Evolutionary conservation across 2,113 vertebrate genomes (phyloP).

Genomic region (Charina bottae): DNA sequence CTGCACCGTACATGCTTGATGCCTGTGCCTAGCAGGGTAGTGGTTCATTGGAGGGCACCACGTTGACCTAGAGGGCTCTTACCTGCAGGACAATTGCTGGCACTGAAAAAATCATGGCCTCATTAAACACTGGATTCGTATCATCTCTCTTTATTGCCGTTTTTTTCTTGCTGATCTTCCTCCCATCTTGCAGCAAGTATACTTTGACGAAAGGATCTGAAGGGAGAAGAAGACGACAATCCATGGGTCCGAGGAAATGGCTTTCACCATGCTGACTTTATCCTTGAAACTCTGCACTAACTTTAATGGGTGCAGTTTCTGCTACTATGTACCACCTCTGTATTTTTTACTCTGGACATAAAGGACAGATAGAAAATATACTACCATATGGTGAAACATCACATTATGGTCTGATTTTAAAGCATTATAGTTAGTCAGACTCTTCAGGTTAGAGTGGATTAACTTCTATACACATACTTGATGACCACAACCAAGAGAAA

Average conservation of each 20-base stretch:
- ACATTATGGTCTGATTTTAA: background rate
- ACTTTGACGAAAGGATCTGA: conserved; percentile 98
- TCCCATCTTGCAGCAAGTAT: conserved; percentile 95
- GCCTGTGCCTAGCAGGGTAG: background rate
- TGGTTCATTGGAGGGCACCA: background rate
- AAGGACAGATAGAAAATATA: background rate
- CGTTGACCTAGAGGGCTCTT: background rate
- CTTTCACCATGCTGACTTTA: background rate
- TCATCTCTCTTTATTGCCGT: conserved; percentile 92
- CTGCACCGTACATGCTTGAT: background rate
- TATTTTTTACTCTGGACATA: background rate
- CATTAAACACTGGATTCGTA: conserved; percentile 95
- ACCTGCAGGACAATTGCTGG: conserved; percentile 94
- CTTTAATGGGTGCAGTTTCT: background rate
- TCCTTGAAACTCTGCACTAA: background rate
- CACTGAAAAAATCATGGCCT: conserved; percentile 99
- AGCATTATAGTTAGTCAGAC: background rate
- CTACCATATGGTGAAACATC: background rate
- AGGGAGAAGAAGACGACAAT: background rate
- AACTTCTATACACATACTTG: background rate
- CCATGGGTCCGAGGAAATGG: background rate
- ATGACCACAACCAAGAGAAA: background rate
- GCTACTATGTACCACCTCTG: background rate
- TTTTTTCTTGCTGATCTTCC: conserved; percentile 99
- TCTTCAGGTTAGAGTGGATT: background rate